These are phyloP conservation scores for Electrophaes corylata DNA, from an alignment of 2,888 invertebrate genomes.

Conservation along the genomic window DNA sequence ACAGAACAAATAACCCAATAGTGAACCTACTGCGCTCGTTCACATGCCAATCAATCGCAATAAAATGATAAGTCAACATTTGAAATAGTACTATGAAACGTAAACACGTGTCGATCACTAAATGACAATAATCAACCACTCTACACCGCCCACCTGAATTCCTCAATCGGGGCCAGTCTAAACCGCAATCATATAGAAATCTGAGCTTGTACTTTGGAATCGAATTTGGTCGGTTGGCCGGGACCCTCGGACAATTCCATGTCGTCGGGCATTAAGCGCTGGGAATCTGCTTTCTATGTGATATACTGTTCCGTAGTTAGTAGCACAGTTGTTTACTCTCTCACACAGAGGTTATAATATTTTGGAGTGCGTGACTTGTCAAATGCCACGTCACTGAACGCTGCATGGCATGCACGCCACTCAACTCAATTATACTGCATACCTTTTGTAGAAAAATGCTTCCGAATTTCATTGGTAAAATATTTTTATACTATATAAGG, in stretches of 20 bases:
- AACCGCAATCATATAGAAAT: conserved; percentile 19
- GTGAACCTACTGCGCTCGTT: conserved; percentile 10
- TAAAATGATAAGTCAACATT: conserved; percentile 15
- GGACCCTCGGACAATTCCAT: not conserved
- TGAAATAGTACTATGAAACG: conserved; percentile 13
- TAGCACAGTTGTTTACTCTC: conserved; percentile 58
- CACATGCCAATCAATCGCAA: conserved; percentile 19
- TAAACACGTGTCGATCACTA: conserved; percentile 48
- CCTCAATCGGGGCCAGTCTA: conserved; percentile 43
- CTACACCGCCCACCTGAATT: conserved; percentile 53
- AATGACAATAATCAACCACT: conserved; percentile 54
- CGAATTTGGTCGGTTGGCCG: not conserved
- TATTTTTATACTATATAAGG: too few relatives aligned
- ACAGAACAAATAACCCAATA: too few relatives aligned
- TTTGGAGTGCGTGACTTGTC: conserved; percentile 68
- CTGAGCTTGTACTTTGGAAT: conserved; percentile 4
- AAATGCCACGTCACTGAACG: conserved; percentile 55
- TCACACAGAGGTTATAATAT: conserved; percentile 52
- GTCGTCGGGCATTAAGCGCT: not conserved
- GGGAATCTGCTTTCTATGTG: conserved; percentile 4
- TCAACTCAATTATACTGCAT: conserved; percentile 41
- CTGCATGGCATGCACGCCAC: conserved; percentile 39
- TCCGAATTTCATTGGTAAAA: conserved; percentile 19
- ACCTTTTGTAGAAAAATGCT: conserved; percentile 21
- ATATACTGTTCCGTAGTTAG: conserved; percentile 32